Evolutionary conservation across 2,888 invertebrate species (phyloP).

Genomic region (Carcina quercana): DNA sequence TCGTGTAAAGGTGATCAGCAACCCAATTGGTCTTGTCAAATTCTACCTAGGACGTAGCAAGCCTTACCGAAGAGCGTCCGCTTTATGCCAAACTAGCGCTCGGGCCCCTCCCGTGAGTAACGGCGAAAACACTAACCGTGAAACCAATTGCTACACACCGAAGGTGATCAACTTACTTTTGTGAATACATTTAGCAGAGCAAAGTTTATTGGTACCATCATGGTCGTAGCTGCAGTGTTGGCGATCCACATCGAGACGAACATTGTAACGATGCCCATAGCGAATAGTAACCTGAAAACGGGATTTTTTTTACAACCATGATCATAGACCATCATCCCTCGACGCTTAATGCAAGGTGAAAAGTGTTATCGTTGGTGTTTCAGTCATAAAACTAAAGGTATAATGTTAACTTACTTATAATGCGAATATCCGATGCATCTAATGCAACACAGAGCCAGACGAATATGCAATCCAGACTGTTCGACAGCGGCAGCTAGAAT

Average conservation of each 20-base stretch:
- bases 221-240: constrained; percentile 92
- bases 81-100: too few species aligned
- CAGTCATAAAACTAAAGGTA: background rate
- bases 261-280: constrained; percentile 87
- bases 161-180: constrained; percentile 69
- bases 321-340: too few species aligned
- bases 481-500: constrained; percentile 51
- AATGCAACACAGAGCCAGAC: constrained; percentile 47
- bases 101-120: too few species aligned
- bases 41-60: too few species aligned
- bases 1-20: too few species aligned
- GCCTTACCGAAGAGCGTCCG: too few species aligned
- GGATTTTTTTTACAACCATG: too few species aligned
- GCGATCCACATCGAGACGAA: constrained; percentile 97
- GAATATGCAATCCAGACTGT: constrained; percentile 53
- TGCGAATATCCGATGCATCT: constrained; percentile 54
- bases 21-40: too few species aligned
- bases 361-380: too few species aligned
- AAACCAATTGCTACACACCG: too few species aligned
- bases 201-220: constrained; percentile 93
- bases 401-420: constrained; percentile 32
- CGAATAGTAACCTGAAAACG: constrained; percentile 82
- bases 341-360: too few species aligned
- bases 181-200: constrained; percentile 86
- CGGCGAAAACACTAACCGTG: too few species aligned